phyloP scores from a whole-genome alignment of 2,113 vertebrate genomes.

The Crotalus tigris region DNA sequence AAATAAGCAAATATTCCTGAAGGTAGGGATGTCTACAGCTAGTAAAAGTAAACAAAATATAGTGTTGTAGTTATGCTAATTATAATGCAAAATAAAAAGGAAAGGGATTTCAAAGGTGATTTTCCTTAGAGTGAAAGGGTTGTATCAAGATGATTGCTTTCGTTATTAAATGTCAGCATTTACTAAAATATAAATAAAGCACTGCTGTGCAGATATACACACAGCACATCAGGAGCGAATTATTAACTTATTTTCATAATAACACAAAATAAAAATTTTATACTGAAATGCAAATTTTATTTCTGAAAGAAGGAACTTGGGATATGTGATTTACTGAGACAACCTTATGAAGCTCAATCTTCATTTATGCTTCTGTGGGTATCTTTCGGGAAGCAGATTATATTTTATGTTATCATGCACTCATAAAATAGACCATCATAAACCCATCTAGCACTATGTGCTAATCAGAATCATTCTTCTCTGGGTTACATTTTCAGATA shows the following conservation, averaged over 20 bases:
- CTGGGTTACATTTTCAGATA: conserved; percentile 42
- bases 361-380: conserved; percentile 4
- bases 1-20: background rate
- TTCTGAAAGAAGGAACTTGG: conserved; percentile 24
- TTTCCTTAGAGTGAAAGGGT: background rate
- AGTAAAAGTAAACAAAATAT: background rate
- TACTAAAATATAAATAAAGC: conserved; percentile 14
- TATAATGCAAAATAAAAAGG: background rate
- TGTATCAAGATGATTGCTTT: background rate
- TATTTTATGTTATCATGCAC: conserved; percentile 39
- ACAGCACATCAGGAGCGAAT: conserved; percentile 13
- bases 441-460: conserved; percentile 39
- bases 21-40: background rate
- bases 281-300: conserved; percentile 14
- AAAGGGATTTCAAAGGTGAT: background rate
- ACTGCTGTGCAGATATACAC: background rate
- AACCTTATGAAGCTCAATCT: conserved; percentile 26
- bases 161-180: conserved; percentile 13
- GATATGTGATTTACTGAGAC: conserved; percentile 38
- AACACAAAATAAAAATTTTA: conserved; percentile 22
- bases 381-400: conserved; percentile 40
- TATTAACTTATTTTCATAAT: conserved; percentile 25
- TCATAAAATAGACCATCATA: conserved; percentile 46
- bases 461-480: conserved; percentile 56
- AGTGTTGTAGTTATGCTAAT: background rate